Evolutionary conservation across 2,797 vertebrate species (phyloP).

Genomic region (Sparidentex hasta): DNA sequence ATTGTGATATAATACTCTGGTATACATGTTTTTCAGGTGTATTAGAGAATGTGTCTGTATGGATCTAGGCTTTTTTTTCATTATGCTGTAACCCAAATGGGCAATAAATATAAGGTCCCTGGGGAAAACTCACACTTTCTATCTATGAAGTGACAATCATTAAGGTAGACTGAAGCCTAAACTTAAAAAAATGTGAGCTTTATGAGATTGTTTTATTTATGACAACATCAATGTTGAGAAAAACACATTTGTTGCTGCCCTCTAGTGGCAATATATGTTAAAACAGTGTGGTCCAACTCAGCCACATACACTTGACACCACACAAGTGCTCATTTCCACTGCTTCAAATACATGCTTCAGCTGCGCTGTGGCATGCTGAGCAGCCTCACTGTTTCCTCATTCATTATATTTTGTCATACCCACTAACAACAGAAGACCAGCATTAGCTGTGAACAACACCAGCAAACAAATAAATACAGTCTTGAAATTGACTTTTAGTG

Average conservation of each 20-base stretch:
- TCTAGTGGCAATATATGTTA: slow-evolving; percentile 55
- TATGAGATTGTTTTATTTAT: neutral
- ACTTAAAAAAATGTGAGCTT: neutral
- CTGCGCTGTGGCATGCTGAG: neutral
- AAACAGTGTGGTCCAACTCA: slow-evolving; percentile 7
- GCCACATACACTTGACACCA: slow-evolving; percentile 30
- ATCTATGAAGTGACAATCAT: neutral
- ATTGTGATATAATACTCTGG: neutral
- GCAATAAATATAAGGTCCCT: neutral
- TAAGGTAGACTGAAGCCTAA: neutral
- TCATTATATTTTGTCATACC: neutral
- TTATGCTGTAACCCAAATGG: neutral
- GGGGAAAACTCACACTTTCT: neutral
- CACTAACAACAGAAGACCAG: neutral
- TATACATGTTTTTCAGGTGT: neutral
- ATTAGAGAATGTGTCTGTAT: neutral
- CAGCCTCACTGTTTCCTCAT: neutral
- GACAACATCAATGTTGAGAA: slow-evolving; percentile 1
- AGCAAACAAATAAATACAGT: neutral
- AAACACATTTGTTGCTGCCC: slow-evolving; percentile 42
- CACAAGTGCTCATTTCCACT: neutral
- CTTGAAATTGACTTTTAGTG: neutral
- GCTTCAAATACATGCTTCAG: neutral
- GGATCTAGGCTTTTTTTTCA: neutral
- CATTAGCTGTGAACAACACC: neutral